phyloP scores from a whole-genome alignment of 2,888 invertebrate species.

The Dascillus cervinus region DNA sequence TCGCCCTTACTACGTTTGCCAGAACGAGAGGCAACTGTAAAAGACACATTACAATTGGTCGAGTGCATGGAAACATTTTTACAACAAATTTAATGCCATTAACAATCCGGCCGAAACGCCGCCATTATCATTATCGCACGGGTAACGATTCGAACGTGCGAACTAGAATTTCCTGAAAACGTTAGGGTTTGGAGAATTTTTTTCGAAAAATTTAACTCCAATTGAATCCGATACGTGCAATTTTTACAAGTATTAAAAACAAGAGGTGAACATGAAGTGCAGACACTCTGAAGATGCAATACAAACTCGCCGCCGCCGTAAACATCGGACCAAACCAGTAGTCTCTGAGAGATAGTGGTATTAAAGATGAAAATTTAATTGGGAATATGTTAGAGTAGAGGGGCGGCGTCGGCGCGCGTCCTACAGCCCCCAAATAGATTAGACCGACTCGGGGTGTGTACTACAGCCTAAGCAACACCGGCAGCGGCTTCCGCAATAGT shows the following conservation, averaged over 20 bases:
- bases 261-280: slow-evolving; percentile 9
- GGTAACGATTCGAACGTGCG: background rate
- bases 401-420: slow-evolving; percentile 34
- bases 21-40: slow-evolving; percentile 4
- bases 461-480: slow-evolving; percentile 35
- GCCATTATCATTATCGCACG: background rate
- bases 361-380: slow-evolving; percentile 13
- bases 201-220: too few relatives aligned
- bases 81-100: background rate
- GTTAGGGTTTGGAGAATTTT: too few relatives aligned
- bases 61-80: background rate
- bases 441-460: slow-evolving; percentile 41
- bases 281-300: slow-evolving; percentile 13
- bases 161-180: too few relatives aligned
- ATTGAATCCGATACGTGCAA: too few relatives aligned
- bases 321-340: slow-evolving; percentile 14
- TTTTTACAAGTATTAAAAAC: slow-evolving; percentile 11
- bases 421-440: slow-evolving; percentile 35
- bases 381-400: slow-evolving; percentile 18
- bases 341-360: slow-evolving; percentile 9
- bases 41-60: background rate
- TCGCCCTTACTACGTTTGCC: slow-evolving; percentile 9
- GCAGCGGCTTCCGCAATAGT: slow-evolving; percentile 22
- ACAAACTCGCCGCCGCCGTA: slow-evolving; percentile 14
- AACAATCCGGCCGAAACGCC: background rate